Conservation (phyloP, 2,113 vertebrate genomes). For the Hippopotamus amphibius region DNA sequence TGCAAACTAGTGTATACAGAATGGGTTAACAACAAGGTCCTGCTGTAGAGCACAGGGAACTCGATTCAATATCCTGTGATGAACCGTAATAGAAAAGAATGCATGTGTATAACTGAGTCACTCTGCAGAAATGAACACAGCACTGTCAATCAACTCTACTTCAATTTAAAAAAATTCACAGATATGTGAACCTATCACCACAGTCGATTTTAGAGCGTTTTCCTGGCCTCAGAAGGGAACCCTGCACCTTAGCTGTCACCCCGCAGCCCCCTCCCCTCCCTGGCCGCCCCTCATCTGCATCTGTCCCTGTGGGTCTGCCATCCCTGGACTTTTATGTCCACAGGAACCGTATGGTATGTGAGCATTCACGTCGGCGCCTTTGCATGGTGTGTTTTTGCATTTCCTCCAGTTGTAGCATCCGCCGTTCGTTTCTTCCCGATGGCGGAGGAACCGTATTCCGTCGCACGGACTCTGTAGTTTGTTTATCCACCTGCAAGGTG, state of each 20-base stretch:
- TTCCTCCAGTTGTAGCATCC: fast-evolving
- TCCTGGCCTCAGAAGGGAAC: not conserved
- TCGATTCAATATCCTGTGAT: not conserved
- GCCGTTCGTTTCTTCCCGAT: fast-evolving
- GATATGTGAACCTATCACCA: fast-evolving
- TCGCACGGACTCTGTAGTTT: fast-evolving
- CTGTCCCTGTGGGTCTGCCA: fast-evolving
- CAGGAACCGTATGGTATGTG: fast-evolving
- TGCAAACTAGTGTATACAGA: not conserved
- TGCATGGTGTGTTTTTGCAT: fast-evolving
- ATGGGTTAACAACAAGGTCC: not conserved
- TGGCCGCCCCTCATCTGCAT: fast-evolving
- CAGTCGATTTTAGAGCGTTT: fast-evolving
- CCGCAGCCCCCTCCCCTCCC: not conserved
- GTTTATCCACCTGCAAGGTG: fast-evolving
- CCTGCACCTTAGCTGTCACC: fast-evolving
- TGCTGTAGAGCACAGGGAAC: not conserved
- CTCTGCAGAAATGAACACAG: not conserved
- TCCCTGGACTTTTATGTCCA: no score
- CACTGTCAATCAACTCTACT: not conserved
- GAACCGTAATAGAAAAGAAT: not conserved
- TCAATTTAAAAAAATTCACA: not conserved
- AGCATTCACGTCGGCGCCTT: no score
- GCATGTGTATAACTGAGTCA: not conserved
- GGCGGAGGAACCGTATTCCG: no score